phyloP scores from a whole-genome alignment of 1,140 invertebrate genomes.

The Procambarus virginalis region DNA sequence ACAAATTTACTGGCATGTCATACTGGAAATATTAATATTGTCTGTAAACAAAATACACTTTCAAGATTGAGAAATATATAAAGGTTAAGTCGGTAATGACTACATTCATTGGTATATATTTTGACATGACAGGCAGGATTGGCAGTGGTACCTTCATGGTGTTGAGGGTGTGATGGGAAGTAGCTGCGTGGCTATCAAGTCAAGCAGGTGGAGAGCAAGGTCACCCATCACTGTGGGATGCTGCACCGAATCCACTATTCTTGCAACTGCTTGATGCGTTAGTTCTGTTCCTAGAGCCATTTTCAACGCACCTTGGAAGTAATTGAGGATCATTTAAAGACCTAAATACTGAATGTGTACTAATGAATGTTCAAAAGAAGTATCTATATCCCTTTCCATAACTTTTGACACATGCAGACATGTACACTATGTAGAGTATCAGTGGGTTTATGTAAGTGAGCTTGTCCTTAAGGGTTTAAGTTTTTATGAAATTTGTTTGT shows the following conservation, averaged over 20 bases:
- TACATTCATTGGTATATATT: not conserved
- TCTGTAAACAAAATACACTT: no score
- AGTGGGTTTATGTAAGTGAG: no score
- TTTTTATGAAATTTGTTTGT: no score
- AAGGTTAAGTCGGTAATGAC: not conserved
- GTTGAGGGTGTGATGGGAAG: slow-evolving; percentile 38
- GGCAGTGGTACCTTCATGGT: slow-evolving; percentile 31
- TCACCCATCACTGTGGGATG: slow-evolving; percentile 46
- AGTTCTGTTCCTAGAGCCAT: slow-evolving; percentile 35
- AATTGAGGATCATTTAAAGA: not conserved
- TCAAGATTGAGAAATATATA: not conserved
- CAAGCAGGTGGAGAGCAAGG: slow-evolving; percentile 52
- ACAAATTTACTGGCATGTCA: not conserved
- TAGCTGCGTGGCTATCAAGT: slow-evolving; percentile 47
- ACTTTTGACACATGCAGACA: no score
- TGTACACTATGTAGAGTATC: no score
- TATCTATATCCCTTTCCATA: no score
- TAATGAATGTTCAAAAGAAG: no score
- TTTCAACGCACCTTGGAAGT: slow-evolving; percentile 8
- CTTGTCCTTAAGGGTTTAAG: no score
- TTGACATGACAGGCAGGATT: slow-evolving; percentile 1
- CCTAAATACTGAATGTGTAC: no score
- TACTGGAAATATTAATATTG: not conserved
- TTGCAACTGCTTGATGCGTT: slow-evolving; percentile 13
- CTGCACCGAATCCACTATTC: slow-evolving; percentile 47